A percentile compares a stretch with the other conserved stretches of the same genome.
These are phyloP conservation scores for Suricata suricatta DNA, from an alignment of 2,113 vertebrate genomes.

Conservation along the genomic window DNA sequence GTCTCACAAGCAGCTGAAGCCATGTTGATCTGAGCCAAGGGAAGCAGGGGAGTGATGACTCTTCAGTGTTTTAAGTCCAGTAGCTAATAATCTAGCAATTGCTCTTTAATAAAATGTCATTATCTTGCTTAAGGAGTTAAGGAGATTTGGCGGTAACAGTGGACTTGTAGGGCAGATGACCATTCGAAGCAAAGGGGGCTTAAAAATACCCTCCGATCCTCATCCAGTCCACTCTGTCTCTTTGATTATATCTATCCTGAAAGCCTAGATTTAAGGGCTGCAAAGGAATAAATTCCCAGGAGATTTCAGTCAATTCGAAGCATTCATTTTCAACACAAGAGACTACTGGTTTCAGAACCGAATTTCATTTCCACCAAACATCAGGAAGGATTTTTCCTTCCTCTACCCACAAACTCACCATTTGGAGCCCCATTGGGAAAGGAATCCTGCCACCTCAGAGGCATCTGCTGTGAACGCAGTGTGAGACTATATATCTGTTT, in stretches of 20 bases:
- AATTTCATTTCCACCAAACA: neutral
- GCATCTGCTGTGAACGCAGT: neutral
- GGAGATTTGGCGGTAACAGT: slow-evolving; percentile 69
- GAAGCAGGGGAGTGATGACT: slow-evolving; percentile 55
- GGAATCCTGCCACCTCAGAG: neutral
- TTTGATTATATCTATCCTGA: slow-evolving; percentile 36
- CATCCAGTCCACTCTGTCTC: neutral
- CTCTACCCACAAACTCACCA: neutral
- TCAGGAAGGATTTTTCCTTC: neutral
- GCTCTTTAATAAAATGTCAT: slow-evolving; percentile 79
- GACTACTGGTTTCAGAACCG: neutral
- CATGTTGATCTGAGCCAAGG: neutral
- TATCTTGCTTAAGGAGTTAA: slow-evolving; percentile 75
- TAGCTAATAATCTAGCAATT: slow-evolving; percentile 60
- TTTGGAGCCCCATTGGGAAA: neutral
- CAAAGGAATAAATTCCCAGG: neutral
- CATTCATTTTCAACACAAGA: neutral
- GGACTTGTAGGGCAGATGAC: slow-evolving; percentile 58
- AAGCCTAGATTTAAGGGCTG: neutral
- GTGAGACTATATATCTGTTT: neutral
- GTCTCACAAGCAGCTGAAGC: slow-evolving; percentile 49
- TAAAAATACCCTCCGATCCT: slow-evolving; percentile 22
- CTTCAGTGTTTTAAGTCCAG: slow-evolving; percentile 59
- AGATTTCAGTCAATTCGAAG: neutral
- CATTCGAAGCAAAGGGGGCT: slow-evolving; percentile 41